phyloP scores from a whole-genome alignment of 2,888 invertebrate genomes.

The Idaea biselata region DNA sequence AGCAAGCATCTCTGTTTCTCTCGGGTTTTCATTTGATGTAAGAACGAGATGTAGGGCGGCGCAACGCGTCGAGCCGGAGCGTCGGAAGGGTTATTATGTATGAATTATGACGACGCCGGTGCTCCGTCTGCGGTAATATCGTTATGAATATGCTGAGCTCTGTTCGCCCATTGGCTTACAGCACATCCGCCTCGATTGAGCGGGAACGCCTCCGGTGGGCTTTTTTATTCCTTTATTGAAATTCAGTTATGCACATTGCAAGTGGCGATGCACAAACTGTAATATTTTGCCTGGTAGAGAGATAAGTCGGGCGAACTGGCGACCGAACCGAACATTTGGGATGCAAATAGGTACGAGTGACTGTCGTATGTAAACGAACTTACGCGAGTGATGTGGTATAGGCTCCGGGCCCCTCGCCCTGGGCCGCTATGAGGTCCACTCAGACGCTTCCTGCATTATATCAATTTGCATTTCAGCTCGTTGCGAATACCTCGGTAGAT shows the following conservation, averaged over 20 bases:
- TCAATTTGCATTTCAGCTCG: constrained; percentile 78
- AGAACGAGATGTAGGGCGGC: constrained; percentile 70
- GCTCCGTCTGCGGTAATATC: constrained; percentile 78
- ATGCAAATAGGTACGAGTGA: constrained; percentile 72
- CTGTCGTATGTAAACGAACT: constrained; percentile 80
- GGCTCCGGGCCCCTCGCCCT: constrained; percentile 49
- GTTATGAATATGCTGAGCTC: constrained; percentile 79
- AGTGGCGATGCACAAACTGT: constrained; percentile 77
- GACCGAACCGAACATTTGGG: constrained; percentile 74
- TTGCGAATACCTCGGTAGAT: constrained; percentile 31
- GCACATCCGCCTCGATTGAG: constrained; percentile 72
- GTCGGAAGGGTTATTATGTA: constrained; percentile 80
- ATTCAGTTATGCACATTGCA: constrained; percentile 79
- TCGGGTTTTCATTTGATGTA: constrained; percentile 37
- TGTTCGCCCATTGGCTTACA: constrained; percentile 76
- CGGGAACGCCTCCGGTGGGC: constrained; percentile 76
- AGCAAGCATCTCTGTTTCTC: constrained; percentile 63
- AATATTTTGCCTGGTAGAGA: constrained; percentile 74
- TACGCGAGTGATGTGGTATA: constrained; percentile 75
- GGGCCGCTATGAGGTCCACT: constrained; percentile 75
- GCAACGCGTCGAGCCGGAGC: constrained; percentile 56
- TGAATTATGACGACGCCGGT: constrained; percentile 80
- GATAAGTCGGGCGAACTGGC: constrained; percentile 71
- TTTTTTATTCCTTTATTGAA: constrained; percentile 79
- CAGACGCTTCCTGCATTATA: constrained; percentile 81